Evolutionary conservation across 2,888 invertebrate genomes (phyloP).

Genomic region (Diarsia dahlii): DNA sequence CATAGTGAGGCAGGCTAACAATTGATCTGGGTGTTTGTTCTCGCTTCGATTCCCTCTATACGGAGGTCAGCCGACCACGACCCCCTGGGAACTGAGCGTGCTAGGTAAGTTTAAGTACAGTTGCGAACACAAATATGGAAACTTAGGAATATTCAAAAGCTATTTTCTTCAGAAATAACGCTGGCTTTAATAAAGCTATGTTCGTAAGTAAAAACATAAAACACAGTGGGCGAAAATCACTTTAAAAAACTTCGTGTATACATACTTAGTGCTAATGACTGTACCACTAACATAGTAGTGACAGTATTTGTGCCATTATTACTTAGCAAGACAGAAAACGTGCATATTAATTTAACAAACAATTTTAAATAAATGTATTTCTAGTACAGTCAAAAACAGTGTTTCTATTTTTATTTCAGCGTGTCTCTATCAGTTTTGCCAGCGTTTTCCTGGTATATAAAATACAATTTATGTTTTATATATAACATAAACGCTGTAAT

Average conservation of each 20-base stretch:
- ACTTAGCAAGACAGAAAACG: background rate
- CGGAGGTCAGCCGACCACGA: conserved; percentile 36
- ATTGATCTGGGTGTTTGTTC: conserved; percentile 28
- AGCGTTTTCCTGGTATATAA: conserved; percentile 57
- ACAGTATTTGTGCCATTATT: too few species aligned
- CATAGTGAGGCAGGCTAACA: background rate
- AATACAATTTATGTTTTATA: conserved; percentile 46
- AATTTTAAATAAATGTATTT: background rate
- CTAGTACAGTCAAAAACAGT: background rate
- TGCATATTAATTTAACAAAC: background rate
- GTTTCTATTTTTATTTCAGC: conserved; percentile 12
- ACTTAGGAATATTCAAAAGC: too few species aligned
- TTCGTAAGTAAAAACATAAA: too few species aligned
- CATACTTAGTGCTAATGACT: too few species aligned
- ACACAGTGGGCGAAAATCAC: too few species aligned
- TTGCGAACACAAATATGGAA: too few species aligned
- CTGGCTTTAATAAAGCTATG: too few species aligned
- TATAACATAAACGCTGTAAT: conserved; percentile 43
- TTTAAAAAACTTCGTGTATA: too few species aligned
- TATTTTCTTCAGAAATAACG: too few species aligned
- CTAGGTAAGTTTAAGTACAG: background rate
- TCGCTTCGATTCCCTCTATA: conserved; percentile 42
- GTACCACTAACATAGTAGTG: too few species aligned
- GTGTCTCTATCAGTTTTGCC: conserved; percentile 41
- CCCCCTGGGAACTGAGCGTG: conserved; percentile 32